phyloP scores from a whole-genome alignment of 2,797 vertebrate genomes.

The Bryconaethiops microstoma region DNA sequence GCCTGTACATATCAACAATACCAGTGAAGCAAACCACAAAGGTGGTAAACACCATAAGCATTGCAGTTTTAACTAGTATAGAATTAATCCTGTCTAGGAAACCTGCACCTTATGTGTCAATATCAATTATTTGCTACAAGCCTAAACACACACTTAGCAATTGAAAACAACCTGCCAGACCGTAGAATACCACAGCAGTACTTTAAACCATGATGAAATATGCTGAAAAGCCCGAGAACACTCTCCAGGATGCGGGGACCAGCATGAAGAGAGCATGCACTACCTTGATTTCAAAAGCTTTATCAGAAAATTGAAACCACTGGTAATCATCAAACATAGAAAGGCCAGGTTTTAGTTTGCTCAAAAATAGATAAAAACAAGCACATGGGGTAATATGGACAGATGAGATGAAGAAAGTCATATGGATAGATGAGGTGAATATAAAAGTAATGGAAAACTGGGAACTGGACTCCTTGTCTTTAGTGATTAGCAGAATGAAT shows the following conservation, averaged over 20 bases:
- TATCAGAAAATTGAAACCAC: neutral
- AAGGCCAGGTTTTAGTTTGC: neutral
- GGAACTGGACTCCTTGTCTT: no score
- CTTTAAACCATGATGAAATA: neutral
- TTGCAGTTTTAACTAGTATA: neutral
- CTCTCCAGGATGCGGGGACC: neutral
- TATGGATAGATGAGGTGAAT: no score
- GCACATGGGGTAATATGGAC: neutral
- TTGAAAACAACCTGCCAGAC: neutral
- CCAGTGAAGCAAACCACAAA: no score
- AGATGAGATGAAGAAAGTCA: neutral
- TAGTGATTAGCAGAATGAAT: no score
- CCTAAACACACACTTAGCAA: no score
- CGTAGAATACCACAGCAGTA: neutral
- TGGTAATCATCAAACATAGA: neutral
- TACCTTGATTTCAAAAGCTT: neutral
- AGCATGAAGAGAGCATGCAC: neutral
- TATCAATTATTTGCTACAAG: neutral
- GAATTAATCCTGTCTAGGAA: no score
- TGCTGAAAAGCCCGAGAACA: neutral
- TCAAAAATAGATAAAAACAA: neutral
- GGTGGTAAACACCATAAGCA: neutral
- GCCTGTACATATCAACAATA: no score
- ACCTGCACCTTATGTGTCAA: neutral
- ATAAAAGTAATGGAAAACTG: no score